Conservation (phyloP, 2,113 vertebrate genomes). For the Mobula hypostoma region DNA sequence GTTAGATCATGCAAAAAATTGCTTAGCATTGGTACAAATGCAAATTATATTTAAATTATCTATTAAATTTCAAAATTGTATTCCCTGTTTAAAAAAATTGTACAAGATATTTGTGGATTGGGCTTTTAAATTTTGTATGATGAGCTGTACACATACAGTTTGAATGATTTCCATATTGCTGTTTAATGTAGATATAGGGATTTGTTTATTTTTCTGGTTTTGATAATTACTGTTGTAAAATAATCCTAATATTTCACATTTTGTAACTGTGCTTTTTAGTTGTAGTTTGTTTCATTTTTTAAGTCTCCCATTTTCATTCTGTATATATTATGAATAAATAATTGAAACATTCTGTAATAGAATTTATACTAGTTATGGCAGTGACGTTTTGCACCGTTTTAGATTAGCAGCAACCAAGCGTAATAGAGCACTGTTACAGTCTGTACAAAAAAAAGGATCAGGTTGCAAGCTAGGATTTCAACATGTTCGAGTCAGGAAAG, state of each 20-base stretch:
- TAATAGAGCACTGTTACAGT: constrained; percentile 51
- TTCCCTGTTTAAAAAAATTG: neutral
- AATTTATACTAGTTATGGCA: constrained; percentile 37
- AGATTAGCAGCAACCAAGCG: constrained; percentile 60
- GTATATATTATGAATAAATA: constrained; percentile 12
- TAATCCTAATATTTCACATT: neutral
- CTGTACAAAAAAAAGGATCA: constrained; percentile 57
- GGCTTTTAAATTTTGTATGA: neutral
- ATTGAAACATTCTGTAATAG: constrained; percentile 30
- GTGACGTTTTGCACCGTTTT: constrained; percentile 38
- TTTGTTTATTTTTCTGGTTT: constrained; percentile 1
- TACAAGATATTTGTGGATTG: constrained; percentile 8
- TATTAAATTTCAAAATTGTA: neutral
- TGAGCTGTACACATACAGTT: neutral
- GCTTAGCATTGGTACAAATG: neutral
- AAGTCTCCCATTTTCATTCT: neutral
- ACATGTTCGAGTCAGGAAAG: constrained; percentile 63
- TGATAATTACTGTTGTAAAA: constrained; percentile 25
- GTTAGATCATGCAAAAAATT: neutral
- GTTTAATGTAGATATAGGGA: neutral
- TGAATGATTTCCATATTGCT: constrained; percentile 5
- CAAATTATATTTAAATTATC: neutral
- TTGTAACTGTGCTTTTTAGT: constrained; percentile 20
- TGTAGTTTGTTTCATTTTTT: neutral
- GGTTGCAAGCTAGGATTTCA: constrained; percentile 63